Conservation (phyloP, 2,888 invertebrate species). For the Tetheella fluctuosa region DNA sequence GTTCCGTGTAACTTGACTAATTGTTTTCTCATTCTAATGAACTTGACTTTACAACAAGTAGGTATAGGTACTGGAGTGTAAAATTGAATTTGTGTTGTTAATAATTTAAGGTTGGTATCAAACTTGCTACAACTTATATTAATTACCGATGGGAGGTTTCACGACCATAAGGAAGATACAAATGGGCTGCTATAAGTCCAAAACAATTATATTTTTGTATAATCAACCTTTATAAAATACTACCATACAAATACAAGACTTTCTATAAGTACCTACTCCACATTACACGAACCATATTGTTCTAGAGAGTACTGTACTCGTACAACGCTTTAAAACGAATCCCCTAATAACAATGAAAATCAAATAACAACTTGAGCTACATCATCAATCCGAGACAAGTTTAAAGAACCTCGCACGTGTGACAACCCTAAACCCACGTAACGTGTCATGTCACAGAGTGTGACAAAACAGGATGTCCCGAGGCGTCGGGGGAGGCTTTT, state of each 20-base stretch:
- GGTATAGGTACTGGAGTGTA: too few species aligned
- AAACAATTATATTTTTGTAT: too few species aligned
- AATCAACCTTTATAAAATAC: too few species aligned
- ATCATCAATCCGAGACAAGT: constrained; percentile 2
- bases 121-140: constrained; percentile 1
- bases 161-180: too few species aligned
- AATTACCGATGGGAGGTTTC: too few species aligned
- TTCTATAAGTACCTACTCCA: too few species aligned
- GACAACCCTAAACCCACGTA: constrained; percentile 9
- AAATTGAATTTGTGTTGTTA: not conserved
- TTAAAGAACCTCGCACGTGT: constrained; percentile 1
- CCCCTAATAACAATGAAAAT: not conserved
- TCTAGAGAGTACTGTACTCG: not conserved
- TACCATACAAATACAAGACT: not conserved
- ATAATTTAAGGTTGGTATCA: not conserved
- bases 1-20: not conserved
- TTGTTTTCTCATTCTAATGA: not conserved
- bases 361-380: not conserved
- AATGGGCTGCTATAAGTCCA: too few species aligned
- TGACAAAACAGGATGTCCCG: constrained; percentile 65
- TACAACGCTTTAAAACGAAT: not conserved
- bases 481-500: constrained; percentile 53
- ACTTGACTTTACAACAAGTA: not conserved
- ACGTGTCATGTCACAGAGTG: constrained; percentile 55
- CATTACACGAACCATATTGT: not conserved